Conservation (phyloP, 2,888 invertebrate genomes). For the Oligia strigilis region DNA sequence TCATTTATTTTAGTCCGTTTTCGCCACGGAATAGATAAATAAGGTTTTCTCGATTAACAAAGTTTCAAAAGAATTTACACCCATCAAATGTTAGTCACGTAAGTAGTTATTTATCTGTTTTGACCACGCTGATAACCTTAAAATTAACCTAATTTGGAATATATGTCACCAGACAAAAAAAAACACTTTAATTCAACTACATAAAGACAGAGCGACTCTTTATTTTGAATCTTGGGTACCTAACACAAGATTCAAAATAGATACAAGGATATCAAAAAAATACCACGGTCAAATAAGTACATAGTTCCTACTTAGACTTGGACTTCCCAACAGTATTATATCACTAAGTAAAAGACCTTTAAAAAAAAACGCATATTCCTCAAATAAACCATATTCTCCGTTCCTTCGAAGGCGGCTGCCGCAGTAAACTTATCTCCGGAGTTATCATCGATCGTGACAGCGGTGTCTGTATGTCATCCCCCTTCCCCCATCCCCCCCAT, state of each 20-base stretch:
- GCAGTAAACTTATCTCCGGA: conserved; percentile 65
- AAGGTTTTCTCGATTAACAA: too few relatives aligned
- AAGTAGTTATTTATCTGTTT: background rate
- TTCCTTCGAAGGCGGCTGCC: conserved; percentile 41
- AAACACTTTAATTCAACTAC: too few relatives aligned
- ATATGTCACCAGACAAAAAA: background rate
- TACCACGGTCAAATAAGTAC: rapidly evolving
- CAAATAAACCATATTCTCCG: conserved; percentile 47
- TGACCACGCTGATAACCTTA: background rate
- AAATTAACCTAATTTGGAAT: background rate
- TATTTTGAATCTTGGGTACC: background rate
- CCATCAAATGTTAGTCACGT: background rate
- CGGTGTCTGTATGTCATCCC: conserved; percentile 77
- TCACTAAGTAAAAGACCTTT: background rate
- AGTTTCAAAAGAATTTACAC: background rate
- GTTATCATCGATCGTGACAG: conserved; percentile 81
- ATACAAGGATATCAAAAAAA: background rate
- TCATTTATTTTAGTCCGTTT: background rate
- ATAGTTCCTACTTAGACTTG: background rate
- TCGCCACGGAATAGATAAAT: too few relatives aligned
- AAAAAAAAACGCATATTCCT: conserved; percentile 10
- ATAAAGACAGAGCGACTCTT: background rate
- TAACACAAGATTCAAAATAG: background rate
- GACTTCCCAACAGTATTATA: too few relatives aligned
- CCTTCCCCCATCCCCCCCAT: conserved; percentile 67